phyloP scores from a whole-genome alignment of 2,797 vertebrate genomes.

The Sternarchorhynchus goeldii region DNA sequence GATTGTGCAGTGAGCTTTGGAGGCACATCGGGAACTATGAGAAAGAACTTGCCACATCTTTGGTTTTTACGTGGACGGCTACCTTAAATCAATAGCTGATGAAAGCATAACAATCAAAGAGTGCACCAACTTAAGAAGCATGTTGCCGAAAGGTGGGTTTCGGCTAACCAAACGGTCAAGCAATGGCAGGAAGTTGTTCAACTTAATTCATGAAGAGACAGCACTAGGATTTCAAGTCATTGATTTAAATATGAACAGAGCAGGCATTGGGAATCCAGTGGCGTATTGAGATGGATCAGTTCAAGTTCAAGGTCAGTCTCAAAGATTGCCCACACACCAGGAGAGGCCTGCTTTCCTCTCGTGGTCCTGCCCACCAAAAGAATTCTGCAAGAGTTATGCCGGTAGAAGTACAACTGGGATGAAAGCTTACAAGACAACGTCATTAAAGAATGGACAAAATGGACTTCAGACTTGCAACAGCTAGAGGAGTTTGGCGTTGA shows the following conservation, averaged over 20 bases:
- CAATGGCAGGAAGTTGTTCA: constrained; percentile 44
- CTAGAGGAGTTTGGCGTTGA: constrained; percentile 9
- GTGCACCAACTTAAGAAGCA: constrained; percentile 21
- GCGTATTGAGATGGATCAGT: constrained; percentile 52
- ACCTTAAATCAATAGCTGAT: constrained; percentile 34
- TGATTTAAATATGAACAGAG: constrained; percentile 45
- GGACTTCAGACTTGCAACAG: not conserved
- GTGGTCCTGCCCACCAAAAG: constrained; percentile 31
- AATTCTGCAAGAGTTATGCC: constrained; percentile 27
- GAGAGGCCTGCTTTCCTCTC: constrained; percentile 51
- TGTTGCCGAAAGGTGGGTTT: constrained; percentile 54
- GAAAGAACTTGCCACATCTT: constrained; percentile 42
- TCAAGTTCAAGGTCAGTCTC: constrained; percentile 49
- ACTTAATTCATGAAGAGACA: constrained; percentile 41
- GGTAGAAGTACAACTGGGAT: constrained; percentile 14
- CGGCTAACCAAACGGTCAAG: constrained; percentile 47
- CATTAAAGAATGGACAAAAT: constrained; percentile 11
- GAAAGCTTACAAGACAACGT: constrained; percentile 7
- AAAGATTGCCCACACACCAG: constrained; percentile 47
- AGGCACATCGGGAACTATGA: constrained; percentile 44
- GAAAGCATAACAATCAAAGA: constrained; percentile 38
- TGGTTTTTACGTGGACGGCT: constrained; percentile 46
- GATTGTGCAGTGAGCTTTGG: constrained; percentile 42
- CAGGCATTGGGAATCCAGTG: constrained; percentile 50
- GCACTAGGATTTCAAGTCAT: constrained; percentile 48